Evolutionary conservation across 2,113 vertebrate species (phyloP), one percentile per base, ranked within the genome.

Genomic region (Passerina amoena): DNA sequence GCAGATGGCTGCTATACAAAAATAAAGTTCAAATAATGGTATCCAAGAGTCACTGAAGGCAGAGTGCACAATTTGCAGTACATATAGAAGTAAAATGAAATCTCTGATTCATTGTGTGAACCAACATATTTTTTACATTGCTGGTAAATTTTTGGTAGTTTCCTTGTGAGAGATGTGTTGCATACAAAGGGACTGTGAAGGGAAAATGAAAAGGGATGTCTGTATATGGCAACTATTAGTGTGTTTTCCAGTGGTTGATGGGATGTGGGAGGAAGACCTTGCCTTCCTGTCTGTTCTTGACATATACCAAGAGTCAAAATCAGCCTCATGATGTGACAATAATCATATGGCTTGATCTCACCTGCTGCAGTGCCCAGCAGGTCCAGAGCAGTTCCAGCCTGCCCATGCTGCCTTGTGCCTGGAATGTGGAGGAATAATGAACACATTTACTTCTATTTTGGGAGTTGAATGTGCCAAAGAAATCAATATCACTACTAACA

Each of bases 371-470:
- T 30, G 22, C 30, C 23, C 9, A 24, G 35, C 28, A 75, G 37
- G 12, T 75, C 48, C 56, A 54, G 44, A 33, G n/a, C 44, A 50
- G 7, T 65, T 61, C 45, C 47, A 70, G 10, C 24, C 38, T 78
- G 50, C 24, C 42, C 16, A 4, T 47, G 16, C 13, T 71, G 12
- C 37, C 40, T 79, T 76, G 14, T 85, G 38, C 22, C 42, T 27
- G 10, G 24, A 86, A 27, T 13, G 4, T 0, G 0, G 25, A 88
- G 27, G 28, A 75, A 9, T 13, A 87, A 21, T 38, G 37, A n/a
- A 3, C 14, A 14, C 8, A 37, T 70, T 64, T 30, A 12, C 24
- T 57, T 69, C 18, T 19, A 19, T 18, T 1, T 1, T 63, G 48
- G 47, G 27, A 81, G 21, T 27, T 86, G 28, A 51, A 2, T 44